Evolutionary conservation across 2,797 vertebrate species (phyloP).

Genomic region (Rhinogobio ventralis): DNA sequence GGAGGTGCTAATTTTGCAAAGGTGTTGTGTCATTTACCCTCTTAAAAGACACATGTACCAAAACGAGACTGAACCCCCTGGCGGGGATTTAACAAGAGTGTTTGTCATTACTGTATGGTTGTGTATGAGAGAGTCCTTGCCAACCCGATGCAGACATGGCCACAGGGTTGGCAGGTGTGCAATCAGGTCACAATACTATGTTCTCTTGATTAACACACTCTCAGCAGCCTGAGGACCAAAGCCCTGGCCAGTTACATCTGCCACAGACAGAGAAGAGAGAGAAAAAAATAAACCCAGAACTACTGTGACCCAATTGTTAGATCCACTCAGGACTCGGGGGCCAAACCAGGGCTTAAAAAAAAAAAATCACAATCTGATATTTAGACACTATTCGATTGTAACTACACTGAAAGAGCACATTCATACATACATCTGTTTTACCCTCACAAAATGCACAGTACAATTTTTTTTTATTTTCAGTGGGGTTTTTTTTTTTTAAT

Average conservation of each 20-base stretch:
- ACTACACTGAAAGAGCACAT: background rate
- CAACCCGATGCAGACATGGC: constrained; percentile 36
- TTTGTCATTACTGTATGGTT: constrained; percentile 12
- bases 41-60: constrained; percentile 30
- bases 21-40: constrained; percentile 37
- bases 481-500: background rate
- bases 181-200: constrained; percentile 49
- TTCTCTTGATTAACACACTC: constrained; percentile 39
- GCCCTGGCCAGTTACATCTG: constrained; percentile 41
- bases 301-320: constrained; percentile 1
- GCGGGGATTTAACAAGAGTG: constrained; percentile 42
- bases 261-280: background rate
- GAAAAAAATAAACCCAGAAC: background rate
- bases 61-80: constrained; percentile 42
- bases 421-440: background rate
- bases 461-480: background rate
- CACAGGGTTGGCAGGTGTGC: constrained; percentile 53
- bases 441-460: background rate
- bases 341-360: background rate
- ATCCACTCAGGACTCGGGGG: background rate
- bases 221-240: constrained; percentile 27
- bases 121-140: constrained; percentile 9
- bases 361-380: background rate
- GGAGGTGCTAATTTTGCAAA: background rate
- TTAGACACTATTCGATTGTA: background rate